Evolutionary conservation across 2,797 vertebrate genomes (phyloP), one percentile per base, ranked within the genome.

Genomic region (Sphaeramia orbicularis): DNA sequence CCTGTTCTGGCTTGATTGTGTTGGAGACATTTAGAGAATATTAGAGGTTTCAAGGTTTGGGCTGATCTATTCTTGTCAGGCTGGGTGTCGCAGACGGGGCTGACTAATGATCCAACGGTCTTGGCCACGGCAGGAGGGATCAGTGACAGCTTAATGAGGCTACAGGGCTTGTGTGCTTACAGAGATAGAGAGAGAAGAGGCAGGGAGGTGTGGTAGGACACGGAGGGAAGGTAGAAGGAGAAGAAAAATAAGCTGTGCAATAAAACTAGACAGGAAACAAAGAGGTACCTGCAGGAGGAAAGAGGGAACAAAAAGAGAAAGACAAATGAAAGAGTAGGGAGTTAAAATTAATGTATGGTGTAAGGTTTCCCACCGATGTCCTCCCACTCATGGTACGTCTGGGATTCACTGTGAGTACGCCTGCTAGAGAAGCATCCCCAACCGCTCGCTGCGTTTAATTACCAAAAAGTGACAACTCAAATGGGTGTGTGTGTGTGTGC

Each of bases 91-190:
- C 71, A 84, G 78, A 85, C 80, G 48, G 53, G 37, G 69, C 78
- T 76, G 82, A 86, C 83, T 87, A 88, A 91, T 84, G 80, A 87
- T 70, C 55, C 36, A 14, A 50, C 15, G 38, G 64, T 50, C 63
- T 65, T 10, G 64, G 69, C 78, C 78, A 27, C 44, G 16, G 81
- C 79, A 65, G 84, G 66, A 83, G 76, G 69, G 79, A 82, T 78
- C 83, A 62, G 79, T 85, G 85, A 85, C 84, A 52, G 71, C 68
- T 77, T 90, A 87, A 91, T 87, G 79, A 89, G 84, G 72, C 80
- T 71, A 57, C 56, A 47, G 69, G 58, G 74, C 77, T 70, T 78
- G 78, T 69, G 78, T 68, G 76, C 71, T 81, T 72, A 81, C 59
- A 80, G 68, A 60, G 62, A 75, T 30, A 44, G 64, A 65, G 38